These are phyloP conservation scores for Styela plicata DNA, from an alignment of 23 tunicate genomes.

Conservation along the genomic window DNA sequence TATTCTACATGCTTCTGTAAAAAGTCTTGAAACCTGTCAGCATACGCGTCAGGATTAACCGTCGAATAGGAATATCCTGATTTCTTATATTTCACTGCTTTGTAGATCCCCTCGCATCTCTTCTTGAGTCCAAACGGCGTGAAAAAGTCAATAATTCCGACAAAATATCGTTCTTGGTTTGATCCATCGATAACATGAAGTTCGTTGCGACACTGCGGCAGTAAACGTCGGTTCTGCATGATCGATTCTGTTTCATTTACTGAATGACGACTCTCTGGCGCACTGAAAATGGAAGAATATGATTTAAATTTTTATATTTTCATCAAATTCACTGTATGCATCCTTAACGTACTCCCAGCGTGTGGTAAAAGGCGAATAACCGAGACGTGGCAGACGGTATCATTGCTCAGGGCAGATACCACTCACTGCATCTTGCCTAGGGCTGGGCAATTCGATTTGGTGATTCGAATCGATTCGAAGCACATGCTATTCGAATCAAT, in stretches of 20 bases:
- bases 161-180: slow-evolving; percentile 49
- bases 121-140: slow-evolving; percentile 68
- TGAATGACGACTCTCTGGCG: neutral
- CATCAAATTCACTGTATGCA: no score
- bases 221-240: slow-evolving; percentile 61
- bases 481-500: no score
- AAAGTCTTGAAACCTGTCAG: slow-evolving; percentile 49
- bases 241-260: slow-evolving; percentile 40
- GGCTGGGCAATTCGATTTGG: no score
- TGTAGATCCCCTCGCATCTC: slow-evolving; percentile 63
- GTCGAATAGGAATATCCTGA: slow-evolving; percentile 59
- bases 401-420: no score
- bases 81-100: slow-evolving; percentile 60
- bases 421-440: no score
- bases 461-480: no score
- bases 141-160: slow-evolving; percentile 89
- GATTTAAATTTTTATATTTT: no score
- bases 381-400: no score
- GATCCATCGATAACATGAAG: slow-evolving; percentile 72
- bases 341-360: no score
- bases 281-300: neutral
- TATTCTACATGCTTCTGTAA: neutral
- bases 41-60: slow-evolving; percentile 73
- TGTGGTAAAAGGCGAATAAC: no score
- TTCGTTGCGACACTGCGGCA: slow-evolving; percentile 77